These are phyloP conservation scores for Oreonectes daqikongensis DNA, from an alignment of 2,797 vertebrate species.

Conservation along the genomic window DNA sequence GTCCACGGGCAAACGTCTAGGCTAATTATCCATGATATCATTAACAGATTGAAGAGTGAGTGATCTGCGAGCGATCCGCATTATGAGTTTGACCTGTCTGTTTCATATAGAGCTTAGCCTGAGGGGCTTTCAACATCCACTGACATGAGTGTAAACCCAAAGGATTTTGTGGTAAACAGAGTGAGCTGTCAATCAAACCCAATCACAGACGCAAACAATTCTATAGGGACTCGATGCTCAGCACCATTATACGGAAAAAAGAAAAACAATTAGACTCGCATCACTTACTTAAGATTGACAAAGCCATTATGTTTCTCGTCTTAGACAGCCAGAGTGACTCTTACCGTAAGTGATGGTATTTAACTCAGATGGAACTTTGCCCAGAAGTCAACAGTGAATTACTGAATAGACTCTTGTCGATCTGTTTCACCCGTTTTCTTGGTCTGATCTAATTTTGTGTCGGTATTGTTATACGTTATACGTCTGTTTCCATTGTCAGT, in stretches of 20 bases:
- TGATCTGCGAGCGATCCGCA: neutral
- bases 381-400: conserved; percentile 16
- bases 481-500: neutral
- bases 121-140: conserved; percentile 24
- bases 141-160: neutral
- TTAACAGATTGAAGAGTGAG: neutral
- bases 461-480: neutral
- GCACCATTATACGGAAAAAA: neutral
- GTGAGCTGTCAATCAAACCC: conserved; percentile 37
- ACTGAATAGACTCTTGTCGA: conserved; percentile 15
- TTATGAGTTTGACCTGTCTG: conserved; percentile 26
- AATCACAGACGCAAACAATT: conserved; percentile 27
- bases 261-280: neutral
- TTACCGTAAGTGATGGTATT: conserved; percentile 11
- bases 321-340: conserved; percentile 5
- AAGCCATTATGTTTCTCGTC: conserved; percentile 15
- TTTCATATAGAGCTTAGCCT: conserved; percentile 35
- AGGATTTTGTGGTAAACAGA: conserved; percentile 32
- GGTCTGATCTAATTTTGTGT: neutral
- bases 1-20: neutral
- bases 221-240: conserved; percentile 14
- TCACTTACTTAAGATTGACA: conserved; percentile 13
- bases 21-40: conserved; percentile 17
- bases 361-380: conserved; percentile 15
- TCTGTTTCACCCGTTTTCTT: neutral